Base-by-base conservation (phyloP, 2,797 vertebrate species). In the Echeneis naucrates region DNA sequence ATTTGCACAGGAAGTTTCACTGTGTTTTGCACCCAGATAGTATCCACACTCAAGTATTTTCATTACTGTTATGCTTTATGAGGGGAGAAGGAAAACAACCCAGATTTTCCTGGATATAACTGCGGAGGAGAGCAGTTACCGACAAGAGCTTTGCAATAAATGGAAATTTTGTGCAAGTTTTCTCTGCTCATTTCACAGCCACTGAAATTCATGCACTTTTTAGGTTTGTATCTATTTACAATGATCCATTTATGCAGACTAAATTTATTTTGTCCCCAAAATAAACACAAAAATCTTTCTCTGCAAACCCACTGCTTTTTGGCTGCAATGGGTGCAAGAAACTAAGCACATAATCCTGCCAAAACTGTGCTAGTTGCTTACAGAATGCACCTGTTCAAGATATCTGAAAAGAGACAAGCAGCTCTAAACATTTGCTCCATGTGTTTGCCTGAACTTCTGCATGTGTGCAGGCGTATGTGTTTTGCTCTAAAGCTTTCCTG, bases 401-500 rank as follows among this genome's bases (percentile, higher is more conserved):
- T 54, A 50, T 19, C 8, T 57, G 30, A 45, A 62, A 62, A 37
- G 17, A 4, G 26, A 45, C 12, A 56, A 56, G 75, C 14, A 26
- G 6, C 37, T 56, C n/a, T 17, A 53, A 60, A 56, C 21, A 44
- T 19, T 59, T 71, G 33, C 16, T 30, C 35, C 38, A 37, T 9
- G 21, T 12, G 16, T 50, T 61, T 75, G 54, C 23, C n/a, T 50
- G 67, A 21, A 23, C 17, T 30, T 17, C 62, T 77, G 72, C 51
- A 4, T 12, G 56, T 68, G 63, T 8, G 38, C 5, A 57, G 57
- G 68, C 16, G n/a, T 51, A 4, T 85, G 75, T 73, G 75, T 75
- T 77, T 68, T 71, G 67, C 65, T 26, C 55, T 77, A 81, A 82
- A 87, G 75, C 79, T 81, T 83, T 72, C 40, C 75, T 82, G 83